Percentiles rank a stretch among this genome's conserved stretches.
These are phyloP conservation scores for Thalpophila matura DNA, from an alignment of 2,888 invertebrate genomes.

Conservation along the genomic window DNA sequence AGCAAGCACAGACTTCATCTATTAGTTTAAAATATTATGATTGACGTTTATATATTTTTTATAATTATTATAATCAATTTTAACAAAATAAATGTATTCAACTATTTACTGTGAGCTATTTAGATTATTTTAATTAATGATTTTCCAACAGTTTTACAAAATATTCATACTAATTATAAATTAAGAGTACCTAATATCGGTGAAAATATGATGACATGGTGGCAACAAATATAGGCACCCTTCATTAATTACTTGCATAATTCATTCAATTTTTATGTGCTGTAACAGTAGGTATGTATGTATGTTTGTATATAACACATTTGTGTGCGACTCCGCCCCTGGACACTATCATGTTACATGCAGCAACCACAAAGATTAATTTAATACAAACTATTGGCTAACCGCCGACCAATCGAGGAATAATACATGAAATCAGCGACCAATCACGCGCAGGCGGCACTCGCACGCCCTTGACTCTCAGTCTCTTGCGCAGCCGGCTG, in stretches of 20 bases:
- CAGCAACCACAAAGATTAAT: conserved; percentile 18
- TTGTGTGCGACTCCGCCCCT: conserved; percentile 1
- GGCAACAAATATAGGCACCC: no score
- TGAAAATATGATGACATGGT: not conserved
- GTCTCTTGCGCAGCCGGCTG: not conserved
- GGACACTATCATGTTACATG: conserved; percentile 13
- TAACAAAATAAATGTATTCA: no score
- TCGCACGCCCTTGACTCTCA: no score
- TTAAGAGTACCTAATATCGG: no score
- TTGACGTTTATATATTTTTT: no score
- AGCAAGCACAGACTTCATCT: no score
- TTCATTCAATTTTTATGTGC: conserved; percentile 2
- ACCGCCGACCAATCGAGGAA: conserved; percentile 54
- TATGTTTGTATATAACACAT: not conserved
- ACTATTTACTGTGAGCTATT: no score
- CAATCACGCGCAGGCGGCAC: conserved; percentile 43
- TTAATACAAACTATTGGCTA: conserved; percentile 55
- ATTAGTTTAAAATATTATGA: no score
- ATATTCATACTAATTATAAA: no score
- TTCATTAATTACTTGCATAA: not conserved
- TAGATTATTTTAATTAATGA: no score
- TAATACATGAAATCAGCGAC: conserved; percentile 34
- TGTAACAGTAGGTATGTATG: not conserved
- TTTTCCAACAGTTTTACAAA: no score
- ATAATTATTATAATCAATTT: no score